These are phyloP conservation scores for Aspidiotus destructor DNA, from an alignment of 2,888 invertebrate genomes.

Conservation along the genomic window DNA sequence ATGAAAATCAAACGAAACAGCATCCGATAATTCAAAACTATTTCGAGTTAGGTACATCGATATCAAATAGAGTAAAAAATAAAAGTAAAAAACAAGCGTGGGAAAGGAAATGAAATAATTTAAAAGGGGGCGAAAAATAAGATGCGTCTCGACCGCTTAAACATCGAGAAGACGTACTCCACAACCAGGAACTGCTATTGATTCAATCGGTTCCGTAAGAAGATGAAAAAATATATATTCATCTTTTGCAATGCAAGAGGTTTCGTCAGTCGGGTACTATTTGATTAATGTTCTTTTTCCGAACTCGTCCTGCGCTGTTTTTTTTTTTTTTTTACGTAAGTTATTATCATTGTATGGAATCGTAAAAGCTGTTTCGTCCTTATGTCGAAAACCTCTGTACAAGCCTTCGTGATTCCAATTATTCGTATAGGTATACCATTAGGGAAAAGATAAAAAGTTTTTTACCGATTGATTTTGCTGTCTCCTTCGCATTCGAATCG, in stretches of 20 bases:
- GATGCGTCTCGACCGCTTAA: not conserved
- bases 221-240: slow-evolving; percentile 3
- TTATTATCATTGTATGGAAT: not conserved
- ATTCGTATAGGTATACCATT: no score
- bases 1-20: no score
- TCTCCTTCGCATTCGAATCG: no score
- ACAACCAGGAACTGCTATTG: slow-evolving; percentile 12
- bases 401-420: no score
- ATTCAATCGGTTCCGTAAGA: slow-evolving; percentile 10
- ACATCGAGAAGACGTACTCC: not conserved
- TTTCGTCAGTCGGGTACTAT: slow-evolving; percentile 5
- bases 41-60: not conserved
- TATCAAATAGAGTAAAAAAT: not conserved
- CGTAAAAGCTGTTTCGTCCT: not conserved
- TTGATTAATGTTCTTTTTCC: slow-evolving; percentile 16
- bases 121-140: not conserved
- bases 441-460: no score
- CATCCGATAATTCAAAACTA: no score
- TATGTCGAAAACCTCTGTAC: no score
- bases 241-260: slow-evolving; percentile 12
- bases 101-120: slow-evolving; percentile 9
- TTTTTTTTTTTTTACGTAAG: slow-evolving; percentile 12
- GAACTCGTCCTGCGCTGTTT: not conserved
- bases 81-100: slow-evolving; percentile 8
- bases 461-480: no score